Evolutionary conservation across 2,888 invertebrate genomes (phyloP).

Genomic region (Pristionchus arcanus): DNA sequence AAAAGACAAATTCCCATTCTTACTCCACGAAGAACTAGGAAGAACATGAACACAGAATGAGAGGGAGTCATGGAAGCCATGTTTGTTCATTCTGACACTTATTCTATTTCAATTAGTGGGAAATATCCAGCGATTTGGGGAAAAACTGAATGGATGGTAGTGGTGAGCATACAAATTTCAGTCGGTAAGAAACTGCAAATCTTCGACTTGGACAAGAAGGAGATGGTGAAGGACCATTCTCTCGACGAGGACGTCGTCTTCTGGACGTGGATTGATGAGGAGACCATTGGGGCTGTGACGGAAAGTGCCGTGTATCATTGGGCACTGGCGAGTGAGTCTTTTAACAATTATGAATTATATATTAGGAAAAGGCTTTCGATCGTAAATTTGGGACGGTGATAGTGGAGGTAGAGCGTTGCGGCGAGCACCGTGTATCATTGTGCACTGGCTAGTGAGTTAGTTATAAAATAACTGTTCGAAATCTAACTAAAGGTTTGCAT

Average conservation of each 20-base stretch:
- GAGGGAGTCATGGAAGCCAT: too few relatives aligned
- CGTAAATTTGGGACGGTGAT: too few relatives aligned
- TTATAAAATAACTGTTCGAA: too few relatives aligned
- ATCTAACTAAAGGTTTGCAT: too few relatives aligned
- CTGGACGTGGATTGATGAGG: conserved; percentile 99
- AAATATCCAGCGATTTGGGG: too few relatives aligned
- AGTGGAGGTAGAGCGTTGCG: conserved; percentile 93
- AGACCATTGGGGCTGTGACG: conserved; percentile 95
- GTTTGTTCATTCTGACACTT: too few relatives aligned
- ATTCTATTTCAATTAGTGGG: too few relatives aligned
- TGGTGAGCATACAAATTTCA: conserved; percentile 80
- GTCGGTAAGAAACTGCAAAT: conserved; percentile 98
- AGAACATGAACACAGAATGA: too few relatives aligned
- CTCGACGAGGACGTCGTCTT: conserved; percentile 93
- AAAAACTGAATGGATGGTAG: conserved; percentile 86
- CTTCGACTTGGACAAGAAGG: conserved; percentile 99
- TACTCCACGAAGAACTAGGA: neutral
- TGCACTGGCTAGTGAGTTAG: conserved; percentile 93
- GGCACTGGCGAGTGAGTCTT: conserved; percentile 91
- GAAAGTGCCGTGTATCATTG: conserved; percentile 97
- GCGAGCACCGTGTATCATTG: conserved; percentile 97
- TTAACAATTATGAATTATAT: conserved; percentile 85
- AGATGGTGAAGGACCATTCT: conserved; percentile 98
- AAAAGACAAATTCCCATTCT: too few relatives aligned
- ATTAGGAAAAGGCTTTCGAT: too few relatives aligned